Base-by-base conservation (phyloP, 2,888 invertebrate species). In the Eupithecia centaureata region DNA sequence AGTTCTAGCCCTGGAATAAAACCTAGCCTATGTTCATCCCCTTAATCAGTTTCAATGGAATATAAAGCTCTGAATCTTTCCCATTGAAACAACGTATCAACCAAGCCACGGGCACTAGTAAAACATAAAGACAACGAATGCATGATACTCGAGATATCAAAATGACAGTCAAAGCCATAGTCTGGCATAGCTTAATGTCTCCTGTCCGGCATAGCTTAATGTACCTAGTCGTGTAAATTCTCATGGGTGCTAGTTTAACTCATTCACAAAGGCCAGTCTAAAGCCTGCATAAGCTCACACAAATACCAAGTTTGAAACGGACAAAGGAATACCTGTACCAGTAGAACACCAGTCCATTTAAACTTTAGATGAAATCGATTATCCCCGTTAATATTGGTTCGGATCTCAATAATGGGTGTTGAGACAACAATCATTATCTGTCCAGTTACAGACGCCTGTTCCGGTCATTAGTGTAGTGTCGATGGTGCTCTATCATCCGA, bases 331-430 rank as follows among this genome's bases (percentile, higher is more conserved):
- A 68, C 47, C 54, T 66, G 47, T 22, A 68, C 47, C 54, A 63
- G 56, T 25, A 61, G 57, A 52, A 58, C 32, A 58, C 28, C 38
- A 33, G 68, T 58, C 22, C 54, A 59, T 52, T 38, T 25, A 57
- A 64, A 60, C 56, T 60, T 62, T 28, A 65, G 58, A 64, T 63
- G 57, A 65, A 70, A 67, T 68, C 51, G 68, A 73, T 70, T 65
- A 67, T 58, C 58, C 57, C 42, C 72, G 73, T 72, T 71, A 72
- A 70, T 71, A 75, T 72, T 72, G 71, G 72, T 71, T 71, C 52
- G 63, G 69, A 56, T 62, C 63, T 68, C 67, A 61, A 59, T 72
- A 71, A 73, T 75, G 65, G 73, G 42, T 70, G 71, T 73, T 73
- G 68, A 67, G 63, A 60, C 57, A 72, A 75, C 71, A 68, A 61